Percentiles rank a stretch among this genome's conserved stretches.
Evolutionary conservation across 2,888 invertebrate genomes (phyloP).

Genomic region (Drosophila imparisetae): DNA sequence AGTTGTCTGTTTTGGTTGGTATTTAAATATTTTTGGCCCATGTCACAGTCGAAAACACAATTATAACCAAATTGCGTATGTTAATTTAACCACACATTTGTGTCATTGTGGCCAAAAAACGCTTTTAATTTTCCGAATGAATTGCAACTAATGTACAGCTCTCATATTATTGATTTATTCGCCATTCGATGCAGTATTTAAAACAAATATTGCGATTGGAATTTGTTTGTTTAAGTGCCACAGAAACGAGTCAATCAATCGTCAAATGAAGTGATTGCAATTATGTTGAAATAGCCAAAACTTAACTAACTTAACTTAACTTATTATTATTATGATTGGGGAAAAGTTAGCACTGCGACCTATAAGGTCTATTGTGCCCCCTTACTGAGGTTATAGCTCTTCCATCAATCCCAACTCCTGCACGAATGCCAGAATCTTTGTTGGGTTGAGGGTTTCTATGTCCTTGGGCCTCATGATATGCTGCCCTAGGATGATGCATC

Average conservation of each 20-base stretch:
- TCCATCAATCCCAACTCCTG: no score
- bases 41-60: constrained; percentile 30
- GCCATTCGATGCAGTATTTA: background rate
- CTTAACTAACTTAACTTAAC: background rate
- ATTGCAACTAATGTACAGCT: background rate
- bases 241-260: background rate
- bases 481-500: no score
- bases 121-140: constrained; percentile 4
- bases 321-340: no score
- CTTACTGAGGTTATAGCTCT: no score
- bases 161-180: background rate
- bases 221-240: background rate
- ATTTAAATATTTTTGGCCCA: constrained; percentile 19
- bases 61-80: constrained; percentile 18
- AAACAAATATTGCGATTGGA: constrained; percentile 5
- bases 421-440: no score
- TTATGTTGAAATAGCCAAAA: background rate
- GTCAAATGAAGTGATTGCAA: background rate
- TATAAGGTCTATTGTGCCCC: no score
- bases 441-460: no score
- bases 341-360: no score
- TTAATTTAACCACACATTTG: constrained; percentile 13
- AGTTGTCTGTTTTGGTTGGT: constrained; percentile 20
- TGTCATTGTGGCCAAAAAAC: background rate
- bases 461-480: no score